Evolutionary conservation across 2,888 invertebrate genomes (phyloP).

Genomic region (Polylopha cassiicola): DNA sequence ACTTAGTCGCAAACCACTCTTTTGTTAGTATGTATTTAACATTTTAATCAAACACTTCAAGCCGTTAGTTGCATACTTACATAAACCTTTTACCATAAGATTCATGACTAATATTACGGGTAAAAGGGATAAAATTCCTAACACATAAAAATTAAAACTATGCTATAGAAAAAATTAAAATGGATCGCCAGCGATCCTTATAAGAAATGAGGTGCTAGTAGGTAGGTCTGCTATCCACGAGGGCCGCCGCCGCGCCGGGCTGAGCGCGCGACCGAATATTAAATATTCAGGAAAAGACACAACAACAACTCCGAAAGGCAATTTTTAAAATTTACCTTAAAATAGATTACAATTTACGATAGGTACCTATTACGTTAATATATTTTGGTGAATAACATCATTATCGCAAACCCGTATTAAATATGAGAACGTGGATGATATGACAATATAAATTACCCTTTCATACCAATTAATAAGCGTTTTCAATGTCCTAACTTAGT

Average conservation of each 20-base stretch:
- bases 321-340: slow-evolving; percentile 73
- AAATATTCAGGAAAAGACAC: slow-evolving; percentile 70
- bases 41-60: slow-evolving; percentile 64
- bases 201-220: slow-evolving; percentile 69
- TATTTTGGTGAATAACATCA: slow-evolving; percentile 76
- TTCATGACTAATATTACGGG: slow-evolving; percentile 50
- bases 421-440: slow-evolving; percentile 78
- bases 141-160: slow-evolving; percentile 62
- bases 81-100: slow-evolving; percentile 51
- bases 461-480: slow-evolving; percentile 79
- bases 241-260: not conserved
- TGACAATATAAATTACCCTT: slow-evolving; percentile 78
- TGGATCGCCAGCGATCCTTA: slow-evolving; percentile 73
- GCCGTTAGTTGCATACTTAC: slow-evolving; percentile 62
- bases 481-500: slow-evolving; percentile 76
- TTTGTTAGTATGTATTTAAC: slow-evolving; percentile 62
- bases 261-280: slow-evolving; percentile 57
- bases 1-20: slow-evolving; percentile 66
- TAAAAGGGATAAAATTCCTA: slow-evolving; percentile 54
- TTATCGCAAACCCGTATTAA: slow-evolving; percentile 78
- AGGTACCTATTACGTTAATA: slow-evolving; percentile 65
- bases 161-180: slow-evolving; percentile 67
- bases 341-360: slow-evolving; percentile 70
- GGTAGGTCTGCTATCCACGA: slow-evolving; percentile 36
- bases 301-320: slow-evolving; percentile 70